Evolutionary conservation across 2,113 vertebrate genomes (phyloP).

Genomic region (Ophthalmolycus amberensis): DNA sequence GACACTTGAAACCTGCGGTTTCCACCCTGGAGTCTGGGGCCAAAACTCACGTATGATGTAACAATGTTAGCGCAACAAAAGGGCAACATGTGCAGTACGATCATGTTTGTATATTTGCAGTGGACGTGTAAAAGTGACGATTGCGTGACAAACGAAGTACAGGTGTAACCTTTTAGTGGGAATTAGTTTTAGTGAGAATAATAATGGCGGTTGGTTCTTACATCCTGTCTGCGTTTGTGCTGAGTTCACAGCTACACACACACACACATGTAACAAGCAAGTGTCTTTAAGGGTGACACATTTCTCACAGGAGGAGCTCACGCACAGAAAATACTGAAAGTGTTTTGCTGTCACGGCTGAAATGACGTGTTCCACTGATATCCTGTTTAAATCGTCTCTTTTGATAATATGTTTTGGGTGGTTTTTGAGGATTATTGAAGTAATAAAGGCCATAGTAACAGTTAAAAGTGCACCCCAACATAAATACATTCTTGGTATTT

Average conservation of each 20-base stretch:
- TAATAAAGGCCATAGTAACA: too few species aligned
- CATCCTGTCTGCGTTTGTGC: background rate
- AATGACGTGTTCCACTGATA: background rate
- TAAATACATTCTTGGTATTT: too few species aligned
- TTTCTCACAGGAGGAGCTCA: constrained; percentile 14
- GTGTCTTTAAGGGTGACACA: constrained; percentile 9
- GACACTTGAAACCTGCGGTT: constrained; percentile 4
- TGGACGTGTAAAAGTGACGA: background rate
- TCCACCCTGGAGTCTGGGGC: background rate
- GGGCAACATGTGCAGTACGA: background rate
- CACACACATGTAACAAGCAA: background rate
- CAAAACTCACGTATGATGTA: background rate
- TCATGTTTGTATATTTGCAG: background rate
- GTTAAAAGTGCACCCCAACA: too few species aligned
- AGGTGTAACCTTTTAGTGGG: background rate
- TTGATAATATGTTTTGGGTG: background rate
- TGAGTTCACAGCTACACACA: constrained; percentile 2
- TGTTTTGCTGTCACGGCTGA: background rate
- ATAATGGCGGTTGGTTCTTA: background rate
- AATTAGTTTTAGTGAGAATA: background rate
- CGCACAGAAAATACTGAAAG: background rate
- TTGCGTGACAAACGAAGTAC: background rate
- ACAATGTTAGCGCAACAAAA: background rate
- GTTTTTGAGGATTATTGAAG: background rate
- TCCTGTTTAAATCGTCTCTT: background rate